phyloP scores from a whole-genome alignment of 2,113 vertebrate species.

The Psammodynastes pulverulentus region DNA sequence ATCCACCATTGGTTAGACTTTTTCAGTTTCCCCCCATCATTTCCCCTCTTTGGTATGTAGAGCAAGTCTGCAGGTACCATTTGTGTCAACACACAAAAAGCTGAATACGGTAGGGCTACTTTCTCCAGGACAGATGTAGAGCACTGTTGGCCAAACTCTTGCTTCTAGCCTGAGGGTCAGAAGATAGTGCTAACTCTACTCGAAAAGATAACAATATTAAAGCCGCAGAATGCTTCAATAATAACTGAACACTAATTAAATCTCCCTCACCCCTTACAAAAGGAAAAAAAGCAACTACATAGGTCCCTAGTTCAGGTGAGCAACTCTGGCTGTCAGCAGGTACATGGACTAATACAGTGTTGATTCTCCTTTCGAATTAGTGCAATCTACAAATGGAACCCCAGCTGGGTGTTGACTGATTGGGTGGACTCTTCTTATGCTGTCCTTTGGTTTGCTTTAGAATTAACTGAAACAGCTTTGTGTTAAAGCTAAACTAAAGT shows the following conservation, averaged over 20 bases:
- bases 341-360: slow-evolving; percentile 52
- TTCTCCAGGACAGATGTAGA: neutral
- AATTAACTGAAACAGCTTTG: slow-evolving; percentile 57
- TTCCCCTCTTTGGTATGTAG: slow-evolving; percentile 60
- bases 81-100: neutral
- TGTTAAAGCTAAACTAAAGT: slow-evolving; percentile 61
- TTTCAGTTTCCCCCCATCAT: neutral
- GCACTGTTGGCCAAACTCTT: neutral
- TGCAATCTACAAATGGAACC: slow-evolving; percentile 78
- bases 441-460: slow-evolving; percentile 78
- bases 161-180: neutral
- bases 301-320: slow-evolving; percentile 44
- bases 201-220: slow-evolving; percentile 26
- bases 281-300: neutral
- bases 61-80: slow-evolving; percentile 45
- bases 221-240: slow-evolving; percentile 33
- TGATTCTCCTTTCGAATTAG: slow-evolving; percentile 70
- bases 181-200: slow-evolving; percentile 23
- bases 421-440: slow-evolving; percentile 37
- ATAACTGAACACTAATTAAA: neutral
- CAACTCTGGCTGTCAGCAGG: slow-evolving; percentile 59
- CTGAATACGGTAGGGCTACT: neutral
- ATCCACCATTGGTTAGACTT: neutral
- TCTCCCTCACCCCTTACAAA: neutral
- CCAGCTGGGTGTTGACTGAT: slow-evolving; percentile 40